These are phyloP conservation scores for Brachionus sp. DNA, from an alignment of 1,140 invertebrate genomes.

Conservation along the genomic window DNA sequence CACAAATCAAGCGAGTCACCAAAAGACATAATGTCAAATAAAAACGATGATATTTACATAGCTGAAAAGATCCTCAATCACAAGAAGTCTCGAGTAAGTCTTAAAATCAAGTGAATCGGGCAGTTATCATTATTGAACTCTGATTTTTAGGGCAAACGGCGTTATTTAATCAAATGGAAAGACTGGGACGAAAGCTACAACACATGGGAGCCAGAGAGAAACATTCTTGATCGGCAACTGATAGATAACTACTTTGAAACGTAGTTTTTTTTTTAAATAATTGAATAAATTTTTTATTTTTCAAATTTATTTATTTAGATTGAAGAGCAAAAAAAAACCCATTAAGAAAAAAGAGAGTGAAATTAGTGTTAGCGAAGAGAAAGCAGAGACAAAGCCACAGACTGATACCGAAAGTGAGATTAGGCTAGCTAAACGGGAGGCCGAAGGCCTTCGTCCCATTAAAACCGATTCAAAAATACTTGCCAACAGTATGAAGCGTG, in stretches of 20 bases:
- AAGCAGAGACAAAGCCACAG: neutral
- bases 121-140: neutral
- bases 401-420: neutral
- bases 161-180: slow-evolving; percentile 39
- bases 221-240: slow-evolving; percentile 29
- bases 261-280: neutral
- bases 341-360: neutral
- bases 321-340: neutral
- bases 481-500: slow-evolving; percentile 10
- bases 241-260: slow-evolving; percentile 23
- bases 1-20: neutral
- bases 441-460: slow-evolving; percentile 37
- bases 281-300: neutral
- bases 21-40: neutral
- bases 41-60: slow-evolving; percentile 2
- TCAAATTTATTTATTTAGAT: neutral
- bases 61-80: slow-evolving; percentile 14
- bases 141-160: neutral
- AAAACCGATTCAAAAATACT: neutral
- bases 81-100: neutral
- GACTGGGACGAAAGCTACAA: slow-evolving; percentile 32
- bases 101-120: no score
- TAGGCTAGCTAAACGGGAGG: neutral
- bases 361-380: neutral
- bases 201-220: slow-evolving; percentile 42